phyloP scores from a whole-genome alignment of 1,140 invertebrate species.

The Heliothis subflexa region DNA sequence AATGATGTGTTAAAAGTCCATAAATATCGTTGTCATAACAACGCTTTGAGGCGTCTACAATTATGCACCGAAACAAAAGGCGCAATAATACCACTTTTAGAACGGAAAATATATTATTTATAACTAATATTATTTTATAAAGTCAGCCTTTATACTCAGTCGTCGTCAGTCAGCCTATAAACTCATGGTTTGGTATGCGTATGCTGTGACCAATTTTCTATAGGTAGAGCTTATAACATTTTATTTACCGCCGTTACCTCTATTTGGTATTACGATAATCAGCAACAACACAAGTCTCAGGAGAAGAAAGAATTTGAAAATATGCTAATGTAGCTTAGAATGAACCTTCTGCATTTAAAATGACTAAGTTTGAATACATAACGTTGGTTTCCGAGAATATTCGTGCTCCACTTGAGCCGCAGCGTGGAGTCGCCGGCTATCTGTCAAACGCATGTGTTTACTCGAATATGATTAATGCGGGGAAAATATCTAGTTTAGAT shows the following conservation, averaged over 20 bases:
- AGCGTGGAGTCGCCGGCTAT: background rate
- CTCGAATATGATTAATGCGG: slow-evolving; percentile 25
- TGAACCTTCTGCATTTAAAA: background rate
- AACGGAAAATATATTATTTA: background rate
- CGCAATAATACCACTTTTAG: background rate
- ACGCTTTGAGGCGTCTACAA: background rate
- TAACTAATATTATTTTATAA: no score
- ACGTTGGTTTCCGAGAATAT: slow-evolving; percentile 1
- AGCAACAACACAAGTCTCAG: no score
- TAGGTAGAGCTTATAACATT: no score
- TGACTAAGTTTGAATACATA: background rate
- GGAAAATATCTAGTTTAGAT: slow-evolving; percentile 17
- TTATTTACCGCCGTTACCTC: no score
- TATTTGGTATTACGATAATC: no score
- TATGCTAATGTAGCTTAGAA: no score
- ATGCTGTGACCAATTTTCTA: no score
- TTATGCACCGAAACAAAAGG: background rate
- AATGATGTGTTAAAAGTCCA: slow-evolving; percentile 24
- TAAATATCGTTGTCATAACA: slow-evolving; percentile 19
- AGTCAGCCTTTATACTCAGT: no score
- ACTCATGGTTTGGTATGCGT: no score
- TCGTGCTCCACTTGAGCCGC: slow-evolving; percentile 4
- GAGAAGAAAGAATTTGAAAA: no score
- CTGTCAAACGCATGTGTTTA: slow-evolving; percentile 25
- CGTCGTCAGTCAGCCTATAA: no score